Evolutionary conservation across 2,888 invertebrate genomes (phyloP).

Genomic region (Synanthedon tipuliformis): DNA sequence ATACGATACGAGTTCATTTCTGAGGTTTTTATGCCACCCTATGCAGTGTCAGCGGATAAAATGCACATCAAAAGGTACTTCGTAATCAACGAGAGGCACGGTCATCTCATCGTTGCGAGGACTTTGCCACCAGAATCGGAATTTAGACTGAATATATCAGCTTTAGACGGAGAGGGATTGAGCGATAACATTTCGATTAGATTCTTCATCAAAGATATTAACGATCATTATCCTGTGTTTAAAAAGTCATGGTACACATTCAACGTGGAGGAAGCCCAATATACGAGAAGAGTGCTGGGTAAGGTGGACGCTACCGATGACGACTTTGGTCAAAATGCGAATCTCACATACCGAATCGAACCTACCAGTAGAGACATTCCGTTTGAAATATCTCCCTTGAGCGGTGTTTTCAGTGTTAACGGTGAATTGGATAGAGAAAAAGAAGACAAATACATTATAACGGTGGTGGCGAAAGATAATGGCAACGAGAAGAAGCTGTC

Average conservation of each 20-base stretch:
- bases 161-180: constrained; percentile 80
- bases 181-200: constrained; percentile 77
- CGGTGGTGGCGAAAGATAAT: constrained; percentile 80
- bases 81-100: constrained; percentile 79
- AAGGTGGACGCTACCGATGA: constrained; percentile 82
- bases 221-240: constrained; percentile 87
- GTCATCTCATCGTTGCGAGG: constrained; percentile 79
- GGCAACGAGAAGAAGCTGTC: constrained; percentile 74
- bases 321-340: constrained; percentile 84
- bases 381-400: constrained; percentile 77
- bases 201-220: constrained; percentile 82
- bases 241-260: constrained; percentile 86
- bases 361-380: constrained; percentile 64
- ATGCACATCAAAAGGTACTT: constrained; percentile 75
- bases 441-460: constrained; percentile 76
- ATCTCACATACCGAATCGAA: constrained; percentile 77
- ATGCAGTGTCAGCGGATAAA: constrained; percentile 42
- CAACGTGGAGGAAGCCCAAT: constrained; percentile 83
- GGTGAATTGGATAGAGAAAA: constrained; percentile 83
- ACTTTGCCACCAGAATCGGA: constrained; percentile 80
- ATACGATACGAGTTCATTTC: constrained; percentile 78
- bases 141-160: constrained; percentile 80
- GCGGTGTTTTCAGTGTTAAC: constrained; percentile 77
- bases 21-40: constrained; percentile 74
- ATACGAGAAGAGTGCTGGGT: constrained; percentile 78